These are phyloP conservation scores for Synergus itoensis DNA, from an alignment of 2,888 invertebrate genomes.

Conservation along the genomic window DNA sequence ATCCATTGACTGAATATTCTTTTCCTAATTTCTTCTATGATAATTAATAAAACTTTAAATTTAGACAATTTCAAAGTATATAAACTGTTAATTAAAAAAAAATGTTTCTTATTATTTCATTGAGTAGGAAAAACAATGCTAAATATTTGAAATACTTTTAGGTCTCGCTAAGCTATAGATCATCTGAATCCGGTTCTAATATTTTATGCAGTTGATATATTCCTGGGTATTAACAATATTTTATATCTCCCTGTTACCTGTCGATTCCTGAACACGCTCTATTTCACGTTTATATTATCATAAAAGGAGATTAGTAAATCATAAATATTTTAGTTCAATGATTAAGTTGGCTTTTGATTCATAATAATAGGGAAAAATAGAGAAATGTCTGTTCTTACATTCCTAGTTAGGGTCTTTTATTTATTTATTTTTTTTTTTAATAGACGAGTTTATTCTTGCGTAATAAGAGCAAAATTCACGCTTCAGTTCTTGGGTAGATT, in stretches of 20 bases:
- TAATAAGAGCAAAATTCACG: conserved; percentile 3
- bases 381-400: neutral
- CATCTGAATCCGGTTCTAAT: neutral
- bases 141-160: neutral
- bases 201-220: neutral
- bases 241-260: neutral
- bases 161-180: neutral
- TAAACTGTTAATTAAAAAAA: too few relatives aligned
- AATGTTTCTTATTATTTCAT: too few relatives aligned
- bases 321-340: neutral
- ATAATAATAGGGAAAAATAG: neutral
- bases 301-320: neutral
- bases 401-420: neutral
- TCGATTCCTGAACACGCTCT: neutral
- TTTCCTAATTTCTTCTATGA: too few relatives aligned
- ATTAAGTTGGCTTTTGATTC: neutral
- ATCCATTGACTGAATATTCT: neutral
- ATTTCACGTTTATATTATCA: neutral
- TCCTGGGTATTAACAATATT: neutral
- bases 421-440: neutral
- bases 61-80: too few relatives aligned
- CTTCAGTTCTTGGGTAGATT: neutral
- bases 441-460: neutral
- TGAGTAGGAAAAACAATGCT: neutral
- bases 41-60: too few relatives aligned